These are phyloP conservation scores for Prunella himalayana DNA, from an alignment of 2,113 vertebrate species.

Conservation along the genomic window DNA sequence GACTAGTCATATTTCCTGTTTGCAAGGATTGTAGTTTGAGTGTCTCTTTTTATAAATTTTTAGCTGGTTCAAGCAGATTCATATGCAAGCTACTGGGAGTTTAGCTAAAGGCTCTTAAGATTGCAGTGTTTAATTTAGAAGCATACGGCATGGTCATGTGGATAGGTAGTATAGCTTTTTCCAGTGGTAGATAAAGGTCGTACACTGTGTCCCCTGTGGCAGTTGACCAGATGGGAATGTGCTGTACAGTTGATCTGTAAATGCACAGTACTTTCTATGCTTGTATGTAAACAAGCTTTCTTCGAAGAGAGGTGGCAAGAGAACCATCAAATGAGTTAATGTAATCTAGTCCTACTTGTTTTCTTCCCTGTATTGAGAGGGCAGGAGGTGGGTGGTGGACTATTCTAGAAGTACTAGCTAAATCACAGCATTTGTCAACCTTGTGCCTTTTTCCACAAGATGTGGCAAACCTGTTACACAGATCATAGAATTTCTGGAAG, in stretches of 20 bases:
- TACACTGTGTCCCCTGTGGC: background rate
- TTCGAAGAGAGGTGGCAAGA: background rate
- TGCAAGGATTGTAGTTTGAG: background rate
- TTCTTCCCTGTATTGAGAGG: background rate
- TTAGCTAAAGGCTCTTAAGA: background rate
- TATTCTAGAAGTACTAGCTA: background rate
- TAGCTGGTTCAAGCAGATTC: background rate
- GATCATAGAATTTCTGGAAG: background rate
- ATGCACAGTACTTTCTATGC: background rate
- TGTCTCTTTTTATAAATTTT: background rate
- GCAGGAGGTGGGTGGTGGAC: background rate
- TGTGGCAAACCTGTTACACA: background rate
- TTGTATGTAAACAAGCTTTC: slow-evolving; percentile 20
- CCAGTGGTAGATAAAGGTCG: background rate
- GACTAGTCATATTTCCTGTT: background rate
- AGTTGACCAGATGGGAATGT: background rate
- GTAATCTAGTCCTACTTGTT: background rate
- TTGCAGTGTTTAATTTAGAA: slow-evolving; percentile 28
- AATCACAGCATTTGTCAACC: background rate
- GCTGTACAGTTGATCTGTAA: background rate
- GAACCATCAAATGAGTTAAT: background rate
- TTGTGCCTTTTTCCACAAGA: background rate
- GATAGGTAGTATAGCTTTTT: background rate
- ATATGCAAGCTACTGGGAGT: background rate
- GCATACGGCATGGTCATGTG: background rate